Percentiles rank a stretch among this genome's conserved stretches.
These are phyloP conservation scores for Xestia rhomboidea DNA, from an alignment of 2,888 invertebrate genomes.

Conservation along the genomic window DNA sequence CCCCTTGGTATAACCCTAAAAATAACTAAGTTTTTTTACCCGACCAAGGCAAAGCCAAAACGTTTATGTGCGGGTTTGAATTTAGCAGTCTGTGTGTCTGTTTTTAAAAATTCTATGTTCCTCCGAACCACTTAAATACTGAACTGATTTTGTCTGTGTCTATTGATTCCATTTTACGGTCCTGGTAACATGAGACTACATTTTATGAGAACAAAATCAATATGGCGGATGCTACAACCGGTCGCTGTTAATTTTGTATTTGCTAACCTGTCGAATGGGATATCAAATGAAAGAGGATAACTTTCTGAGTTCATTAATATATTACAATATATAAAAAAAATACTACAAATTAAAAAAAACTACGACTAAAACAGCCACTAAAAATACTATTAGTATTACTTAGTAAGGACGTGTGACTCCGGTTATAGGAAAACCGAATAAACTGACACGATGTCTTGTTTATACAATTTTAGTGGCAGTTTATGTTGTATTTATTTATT, in stretches of 20 bases:
- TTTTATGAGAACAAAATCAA: neutral
- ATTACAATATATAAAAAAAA: neutral
- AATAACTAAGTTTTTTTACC: neutral
- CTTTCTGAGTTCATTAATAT: neutral
- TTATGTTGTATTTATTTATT: too few species aligned
- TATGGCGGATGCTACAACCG: neutral
- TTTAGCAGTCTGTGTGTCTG: too few species aligned
- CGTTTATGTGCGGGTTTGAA: too few species aligned
- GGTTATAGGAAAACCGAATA: neutral
- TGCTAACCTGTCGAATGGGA: neutral
- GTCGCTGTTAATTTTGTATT: neutral
- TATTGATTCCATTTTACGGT: neutral
- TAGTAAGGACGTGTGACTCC: neutral
- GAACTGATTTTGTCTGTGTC: neutral
- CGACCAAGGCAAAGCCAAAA: neutral
- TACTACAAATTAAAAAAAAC: neutral
- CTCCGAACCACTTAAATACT: neutral
- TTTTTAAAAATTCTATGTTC: neutral
- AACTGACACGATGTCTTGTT: neutral
- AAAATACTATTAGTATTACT: neutral
- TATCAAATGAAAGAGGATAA: neutral
- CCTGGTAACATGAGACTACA: neutral
- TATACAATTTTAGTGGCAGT: neutral
- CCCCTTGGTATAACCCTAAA: neutral
- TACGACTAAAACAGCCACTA: neutral